phyloP scores from a whole-genome alignment of 1,140 invertebrate genomes.

The Amphibalanus amphitrite region DNA sequence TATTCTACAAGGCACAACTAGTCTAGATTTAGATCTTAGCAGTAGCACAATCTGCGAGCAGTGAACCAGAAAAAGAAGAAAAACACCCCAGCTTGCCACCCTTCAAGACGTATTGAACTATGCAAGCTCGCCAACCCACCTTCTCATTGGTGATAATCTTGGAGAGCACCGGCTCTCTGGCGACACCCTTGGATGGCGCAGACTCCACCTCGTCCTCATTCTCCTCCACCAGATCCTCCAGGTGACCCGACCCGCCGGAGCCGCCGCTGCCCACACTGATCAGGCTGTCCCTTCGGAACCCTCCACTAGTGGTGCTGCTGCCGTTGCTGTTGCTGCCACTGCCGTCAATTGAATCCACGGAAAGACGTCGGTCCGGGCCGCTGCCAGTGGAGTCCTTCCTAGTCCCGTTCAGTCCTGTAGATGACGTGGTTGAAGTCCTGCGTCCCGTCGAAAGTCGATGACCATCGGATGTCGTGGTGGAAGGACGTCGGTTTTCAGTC shows the following conservation, averaged over 20 bases:
- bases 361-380: neutral
- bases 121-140: neutral
- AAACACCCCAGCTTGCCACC: too few relatives aligned
- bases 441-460: neutral
- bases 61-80: too few relatives aligned
- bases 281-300: neutral
- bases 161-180: too few relatives aligned
- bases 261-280: neutral
- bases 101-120: too few relatives aligned
- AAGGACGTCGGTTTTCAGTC: neutral
- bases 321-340: too few relatives aligned
- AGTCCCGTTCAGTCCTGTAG: neutral
- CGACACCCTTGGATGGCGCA: neutral
- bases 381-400: neutral
- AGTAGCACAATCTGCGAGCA: too few relatives aligned
- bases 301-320: too few relatives aligned
- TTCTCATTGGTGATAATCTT: neutral
- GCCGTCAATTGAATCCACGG: neutral
- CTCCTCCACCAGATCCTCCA: neutral
- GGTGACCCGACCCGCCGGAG: neutral
- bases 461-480: neutral
- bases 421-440: neutral
- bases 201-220: neutral
- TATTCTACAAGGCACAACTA: too few relatives aligned
- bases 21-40: too few relatives aligned